These are phyloP conservation scores for Polydrusus pterygomalis DNA, from an alignment of 2,888 invertebrate genomes.

Conservation along the genomic window DNA sequence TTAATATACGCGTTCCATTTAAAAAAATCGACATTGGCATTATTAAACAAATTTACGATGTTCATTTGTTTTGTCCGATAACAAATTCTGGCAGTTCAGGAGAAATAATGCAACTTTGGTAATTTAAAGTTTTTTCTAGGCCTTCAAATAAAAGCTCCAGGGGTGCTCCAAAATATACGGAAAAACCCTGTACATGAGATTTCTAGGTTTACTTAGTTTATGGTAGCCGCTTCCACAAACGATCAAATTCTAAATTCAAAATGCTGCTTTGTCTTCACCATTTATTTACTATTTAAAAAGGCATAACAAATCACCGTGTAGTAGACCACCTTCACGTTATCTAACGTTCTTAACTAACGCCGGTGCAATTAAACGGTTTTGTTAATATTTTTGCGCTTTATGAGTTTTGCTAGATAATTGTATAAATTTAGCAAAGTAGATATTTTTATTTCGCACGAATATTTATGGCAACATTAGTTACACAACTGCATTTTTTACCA, in stretches of 20 bases:
- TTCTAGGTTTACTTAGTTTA: no score
- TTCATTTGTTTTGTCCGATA: no score
- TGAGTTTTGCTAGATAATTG: not conserved
- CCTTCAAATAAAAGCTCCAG: no score
- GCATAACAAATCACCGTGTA: not conserved
- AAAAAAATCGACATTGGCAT: no score
- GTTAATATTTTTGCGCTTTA: constrained; percentile 3
- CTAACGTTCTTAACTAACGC: constrained; percentile 4
- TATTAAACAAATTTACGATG: no score
- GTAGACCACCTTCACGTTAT: not conserved
- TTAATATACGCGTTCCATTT: no score
- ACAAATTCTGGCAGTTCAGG: no score
- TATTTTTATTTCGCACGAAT: not conserved
- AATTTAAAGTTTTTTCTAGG: no score
- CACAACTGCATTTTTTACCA: no score
- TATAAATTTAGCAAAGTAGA: not conserved
- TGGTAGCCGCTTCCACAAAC: not conserved
- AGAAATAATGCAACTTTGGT: no score
- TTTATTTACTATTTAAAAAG: not conserved
- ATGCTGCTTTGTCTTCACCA: not conserved
- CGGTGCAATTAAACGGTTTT: not conserved
- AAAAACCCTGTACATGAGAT: no score
- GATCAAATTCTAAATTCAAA: not conserved
- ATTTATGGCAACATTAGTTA: not conserved
- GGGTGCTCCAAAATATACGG: no score